These are phyloP conservation scores for Nematostella vectensis DNA, from an alignment of 92 coral and sea anemone species.

Conservation along the genomic window DNA sequence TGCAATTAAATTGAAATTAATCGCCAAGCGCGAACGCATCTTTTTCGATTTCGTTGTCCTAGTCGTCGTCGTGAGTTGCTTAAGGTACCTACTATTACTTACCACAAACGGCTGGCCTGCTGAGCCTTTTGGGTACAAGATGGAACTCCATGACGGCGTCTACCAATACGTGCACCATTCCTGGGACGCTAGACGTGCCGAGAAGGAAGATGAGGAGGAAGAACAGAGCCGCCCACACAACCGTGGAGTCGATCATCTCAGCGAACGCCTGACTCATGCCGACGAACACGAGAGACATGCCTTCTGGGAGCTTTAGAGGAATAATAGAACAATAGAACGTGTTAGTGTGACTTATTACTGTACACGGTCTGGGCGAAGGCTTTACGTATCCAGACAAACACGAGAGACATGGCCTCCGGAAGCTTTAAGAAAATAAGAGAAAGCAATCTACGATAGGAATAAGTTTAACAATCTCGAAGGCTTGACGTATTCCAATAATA, in stretches of 20 bases:
- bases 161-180: slow-evolving; percentile 65
- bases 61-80: too few relatives aligned
- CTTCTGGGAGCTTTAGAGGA: slow-evolving; percentile 63
- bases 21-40: too few relatives aligned
- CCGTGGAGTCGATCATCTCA: slow-evolving; percentile 36
- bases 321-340: too few relatives aligned
- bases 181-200: slow-evolving; percentile 71
- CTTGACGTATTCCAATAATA: slow-evolving; percentile 86
- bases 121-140: slow-evolving; percentile 49
- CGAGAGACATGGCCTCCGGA: slow-evolving; percentile 82
- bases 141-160: slow-evolving; percentile 45
- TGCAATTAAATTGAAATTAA: too few relatives aligned
- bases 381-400: slow-evolving; percentile 81
- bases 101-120: slow-evolving; percentile 75
- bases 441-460: too few relatives aligned
- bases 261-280: slow-evolving; percentile 83
- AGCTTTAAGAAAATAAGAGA: slow-evolving; percentile 36
- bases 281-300: slow-evolving; percentile 82
- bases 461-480: too few relatives aligned
- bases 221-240: slow-evolving; percentile 65
- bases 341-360: too few relatives aligned
- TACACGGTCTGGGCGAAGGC: slow-evolving; percentile 66
- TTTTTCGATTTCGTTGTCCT: too few relatives aligned
- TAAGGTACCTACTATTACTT: too few relatives aligned
- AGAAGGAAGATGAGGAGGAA: slow-evolving; percentile 70